Evolutionary conservation across 2,888 invertebrate genomes (phyloP).

Genomic region (Frankliniella intonsa): DNA sequence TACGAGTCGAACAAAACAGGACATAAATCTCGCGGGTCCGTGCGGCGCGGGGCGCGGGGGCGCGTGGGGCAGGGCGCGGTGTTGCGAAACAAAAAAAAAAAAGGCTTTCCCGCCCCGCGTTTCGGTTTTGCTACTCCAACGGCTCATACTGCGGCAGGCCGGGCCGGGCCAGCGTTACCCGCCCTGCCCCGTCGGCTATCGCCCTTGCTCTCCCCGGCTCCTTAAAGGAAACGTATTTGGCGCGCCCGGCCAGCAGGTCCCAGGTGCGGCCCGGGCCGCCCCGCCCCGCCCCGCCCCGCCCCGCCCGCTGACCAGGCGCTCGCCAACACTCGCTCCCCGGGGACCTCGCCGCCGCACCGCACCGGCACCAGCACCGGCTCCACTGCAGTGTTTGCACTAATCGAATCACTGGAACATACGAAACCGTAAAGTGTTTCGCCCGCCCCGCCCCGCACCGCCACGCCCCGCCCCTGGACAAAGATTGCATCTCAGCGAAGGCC

Average conservation of each 20-base stretch:
- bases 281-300: background rate
- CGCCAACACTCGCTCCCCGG: background rate
- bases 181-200: background rate
- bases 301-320: background rate
- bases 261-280: background rate
- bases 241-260: too few relatives aligned
- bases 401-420: slow-evolving; percentile 23
- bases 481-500: background rate
- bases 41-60: background rate
- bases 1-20: slow-evolving; percentile 9
- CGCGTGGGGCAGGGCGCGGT: background rate
- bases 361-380: background rate
- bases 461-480: background rate
- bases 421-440: slow-evolving; percentile 21
- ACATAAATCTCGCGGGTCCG: slow-evolving; percentile 3
- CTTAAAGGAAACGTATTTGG: too few relatives aligned
- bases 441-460: background rate
- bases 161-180: background rate
- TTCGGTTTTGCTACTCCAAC: too few relatives aligned
- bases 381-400: slow-evolving; percentile 17
- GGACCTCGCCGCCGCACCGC: background rate
- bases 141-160: background rate
- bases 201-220: too few relatives aligned
- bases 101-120: too few relatives aligned
- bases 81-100: too few relatives aligned